These are phyloP conservation scores for Lasioglossum pauxillum DNA, from an alignment of 2,888 invertebrate species.

Conservation along the genomic window DNA sequence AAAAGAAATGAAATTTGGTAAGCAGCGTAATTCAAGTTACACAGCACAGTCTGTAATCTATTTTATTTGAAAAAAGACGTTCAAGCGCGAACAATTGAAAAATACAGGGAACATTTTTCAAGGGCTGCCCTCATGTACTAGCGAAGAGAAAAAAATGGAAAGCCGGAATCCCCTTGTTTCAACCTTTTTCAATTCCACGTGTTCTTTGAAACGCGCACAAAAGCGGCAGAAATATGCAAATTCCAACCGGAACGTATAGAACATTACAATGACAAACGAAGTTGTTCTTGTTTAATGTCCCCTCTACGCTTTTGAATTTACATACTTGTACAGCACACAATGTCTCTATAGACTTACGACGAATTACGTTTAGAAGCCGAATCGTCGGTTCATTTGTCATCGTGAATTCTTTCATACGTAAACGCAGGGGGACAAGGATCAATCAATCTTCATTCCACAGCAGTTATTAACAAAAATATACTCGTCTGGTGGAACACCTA, in stretches of 20 bases:
- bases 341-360: not conserved
- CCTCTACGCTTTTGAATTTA: not conserved
- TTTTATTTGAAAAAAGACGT: not conserved
- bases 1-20: not conserved
- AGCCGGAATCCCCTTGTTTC: not conserved
- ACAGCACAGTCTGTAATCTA: not conserved
- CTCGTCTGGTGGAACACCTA: not conserved
- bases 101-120: not conserved
- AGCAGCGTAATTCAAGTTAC: not conserved
- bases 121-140: not conserved
- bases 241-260: not conserved
- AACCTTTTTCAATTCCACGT: not conserved
- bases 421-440: not conserved
- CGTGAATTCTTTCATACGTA: conserved; percentile 1
- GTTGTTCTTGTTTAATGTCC: not conserved
- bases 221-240: conserved; percentile 8
- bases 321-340: not conserved
- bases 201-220: not conserved
- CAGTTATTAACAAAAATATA: not conserved
- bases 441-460: not conserved
- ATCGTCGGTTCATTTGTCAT: conserved; percentile 10
- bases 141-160: not conserved
- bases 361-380: not conserved
- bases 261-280: conserved; percentile 10
- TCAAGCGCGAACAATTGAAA: not conserved